Evolutionary conservation across 2,113 vertebrate species (phyloP).

Genomic region (Manacus vitellinus): DNA sequence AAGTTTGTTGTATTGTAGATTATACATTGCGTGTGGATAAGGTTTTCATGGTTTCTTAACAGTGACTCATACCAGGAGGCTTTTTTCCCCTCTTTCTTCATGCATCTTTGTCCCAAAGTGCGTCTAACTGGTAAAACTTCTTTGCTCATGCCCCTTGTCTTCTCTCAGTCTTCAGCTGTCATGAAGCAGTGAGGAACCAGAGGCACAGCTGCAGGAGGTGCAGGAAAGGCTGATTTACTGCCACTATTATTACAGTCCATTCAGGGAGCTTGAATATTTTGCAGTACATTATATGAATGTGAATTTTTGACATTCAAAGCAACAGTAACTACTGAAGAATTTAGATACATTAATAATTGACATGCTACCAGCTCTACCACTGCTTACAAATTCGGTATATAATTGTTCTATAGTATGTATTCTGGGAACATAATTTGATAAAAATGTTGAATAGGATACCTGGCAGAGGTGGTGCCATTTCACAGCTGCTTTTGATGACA

Average conservation of each 20-base stretch:
- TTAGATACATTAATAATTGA: neutral
- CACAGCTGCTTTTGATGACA: neutral
- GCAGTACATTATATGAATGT: neutral
- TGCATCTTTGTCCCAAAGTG: accelerated
- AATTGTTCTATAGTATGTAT: neutral
- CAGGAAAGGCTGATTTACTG: neutral
- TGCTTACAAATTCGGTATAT: neutral
- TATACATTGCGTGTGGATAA: neutral
- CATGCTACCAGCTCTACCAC: neutral
- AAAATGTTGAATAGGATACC: neutral
- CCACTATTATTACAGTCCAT: neutral
- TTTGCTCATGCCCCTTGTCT: neutral
- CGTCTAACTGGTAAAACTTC: neutral
- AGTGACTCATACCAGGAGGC: neutral
- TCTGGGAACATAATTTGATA: neutral
- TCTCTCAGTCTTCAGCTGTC: neutral
- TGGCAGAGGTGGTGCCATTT: neutral
- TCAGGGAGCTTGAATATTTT: neutral
- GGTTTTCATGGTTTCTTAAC: neutral
- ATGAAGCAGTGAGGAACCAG: neutral
- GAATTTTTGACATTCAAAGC: neutral
- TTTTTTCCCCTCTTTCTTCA: neutral
- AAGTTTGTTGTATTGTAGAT: neutral
- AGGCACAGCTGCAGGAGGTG: neutral
- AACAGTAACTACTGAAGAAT: neutral